Base-by-base conservation (phyloP, 2,797 vertebrate genomes). In the Passerculus sandwichensis region DNA sequence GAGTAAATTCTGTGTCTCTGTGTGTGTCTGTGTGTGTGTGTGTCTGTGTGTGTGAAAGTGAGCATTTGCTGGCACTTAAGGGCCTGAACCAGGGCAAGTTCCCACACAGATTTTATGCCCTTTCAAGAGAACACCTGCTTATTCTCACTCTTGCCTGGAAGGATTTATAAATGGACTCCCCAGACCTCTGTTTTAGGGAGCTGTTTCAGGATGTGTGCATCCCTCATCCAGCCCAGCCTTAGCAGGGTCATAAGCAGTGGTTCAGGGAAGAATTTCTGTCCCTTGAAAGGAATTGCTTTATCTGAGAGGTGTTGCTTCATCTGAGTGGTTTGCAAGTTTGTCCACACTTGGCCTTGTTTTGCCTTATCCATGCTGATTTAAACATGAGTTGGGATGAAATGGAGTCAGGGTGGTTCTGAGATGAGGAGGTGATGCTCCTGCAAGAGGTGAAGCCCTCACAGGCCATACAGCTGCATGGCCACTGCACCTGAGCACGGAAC, bases 401-500 rank as follows among this genome's bases (percentile, higher is more conserved):
- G 42, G 47, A 83, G 57, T 34, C 15, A 27, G 15, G 9, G 10
- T 21, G n/a, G 25, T 32, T 78, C 48, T 40, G 65, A 53, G 29
- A 29, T 13, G 44, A 57, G 23, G 29, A 48, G 7, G 5, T 67
- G 38, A 30, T 91, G 45, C 11, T 76, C 13, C 88, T 66, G 56
- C 21, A 51, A 34, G 51, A 9, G 23, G 11, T 13, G 56, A 70
- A 36, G 22, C 26, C 51, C 29, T 48, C 29, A 5, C 10, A 12
- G 38, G 26, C 29, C 18, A 4, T 16, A 9, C 5, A 74, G 38
- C 50, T 51, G 32, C 26, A 11, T 38, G 27, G 40, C 16, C 2
- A 0, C 51, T 65, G 34, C 67, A 22, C 20, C 48, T 0, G 0
- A 85, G 54, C 22, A 19, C 4, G 2, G 29, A 38, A 34, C 18